phyloP scores from a whole-genome alignment of 2,888 invertebrate genomes.

The Celastrina argiolus region DNA sequence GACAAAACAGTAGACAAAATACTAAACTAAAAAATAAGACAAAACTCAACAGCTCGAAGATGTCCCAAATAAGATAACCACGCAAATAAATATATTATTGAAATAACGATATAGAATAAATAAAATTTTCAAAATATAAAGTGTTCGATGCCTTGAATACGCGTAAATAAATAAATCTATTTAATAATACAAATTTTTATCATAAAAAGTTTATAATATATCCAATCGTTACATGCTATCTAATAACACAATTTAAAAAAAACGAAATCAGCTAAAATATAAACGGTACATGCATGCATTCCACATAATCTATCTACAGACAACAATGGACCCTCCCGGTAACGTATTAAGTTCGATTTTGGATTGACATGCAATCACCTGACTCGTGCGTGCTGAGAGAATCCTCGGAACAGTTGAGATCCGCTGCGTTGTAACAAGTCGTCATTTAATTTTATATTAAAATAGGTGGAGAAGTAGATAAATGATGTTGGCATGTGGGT shows the following conservation, averaged over 20 bases:
- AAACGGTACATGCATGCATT: conserved; percentile 14
- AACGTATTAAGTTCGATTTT: conserved; percentile 39
- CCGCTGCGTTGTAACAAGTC: conserved; percentile 76
- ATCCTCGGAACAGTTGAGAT: conserved; percentile 89
- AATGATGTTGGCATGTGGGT: background rate
- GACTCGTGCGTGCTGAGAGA: conserved; percentile 88
- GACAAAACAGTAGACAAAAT: background rate
- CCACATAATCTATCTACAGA: conserved; percentile 44
- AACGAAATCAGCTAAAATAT: background rate
- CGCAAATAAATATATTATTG: no score
- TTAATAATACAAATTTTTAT: no score
- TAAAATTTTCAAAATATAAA: no score
- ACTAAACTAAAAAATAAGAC: background rate
- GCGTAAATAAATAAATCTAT: no score
- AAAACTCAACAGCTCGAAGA: background rate
- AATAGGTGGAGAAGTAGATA: background rate
- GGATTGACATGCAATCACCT: conserved; percentile 79
- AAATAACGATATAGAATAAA: no score
- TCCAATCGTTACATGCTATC: background rate
- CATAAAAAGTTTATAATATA: no score
- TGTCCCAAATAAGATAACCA: no score
- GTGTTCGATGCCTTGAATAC: no score
- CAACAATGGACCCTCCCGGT: conserved; percentile 43
- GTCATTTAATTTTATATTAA: conserved; percentile 23
- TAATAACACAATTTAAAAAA: background rate